Evolutionary conservation across 2,797 vertebrate species (phyloP), one percentile per base, ranked within the genome.

Genomic region (Champsocephalus esox): DNA sequence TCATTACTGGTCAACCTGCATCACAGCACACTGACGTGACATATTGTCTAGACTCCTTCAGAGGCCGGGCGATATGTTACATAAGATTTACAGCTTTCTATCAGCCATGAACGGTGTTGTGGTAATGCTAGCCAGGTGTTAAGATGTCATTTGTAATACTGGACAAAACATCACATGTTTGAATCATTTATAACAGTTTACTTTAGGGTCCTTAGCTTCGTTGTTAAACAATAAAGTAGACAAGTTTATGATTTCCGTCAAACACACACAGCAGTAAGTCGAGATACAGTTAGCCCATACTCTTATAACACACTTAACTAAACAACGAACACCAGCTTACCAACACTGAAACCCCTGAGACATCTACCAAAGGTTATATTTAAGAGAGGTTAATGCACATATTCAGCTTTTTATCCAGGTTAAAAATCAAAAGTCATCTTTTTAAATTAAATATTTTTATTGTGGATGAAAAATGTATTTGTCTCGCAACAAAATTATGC

Each of bases 1-100:
- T 75, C 80, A 73, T 89, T 90, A 89, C 88, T 76, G 74, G 49
- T 77, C 59, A 83, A 61, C 44, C 61, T 19, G 48, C 49, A 74
- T 81, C 77, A 57, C 51, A 57, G 49, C 34, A 68, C 73, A 82
- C 85, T 88, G 71, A 46, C 44, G 72, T 88, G 82, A 88, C 85
- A 79, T 58, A 50, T 51, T 43, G 84, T 88, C 90, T 86, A 83
- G 83, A 83, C 85, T 6, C 12, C 28, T 19, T 61, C 52, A 70
- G 45, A 69, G 78, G 64, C 72, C 61, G 74, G 77, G 83, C 67
- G 34, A 58, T 49, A 48, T 65, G 85, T 82, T 75, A 88, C 55
- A 3, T 34, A 24, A 7, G 17, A 16, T 8, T 11, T 51, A 4
- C 1, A 38, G 13, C 21, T 70, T 32, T 49, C 9, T 21, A 10